Base-by-base conservation (phyloP, 1,140 invertebrate species). In the Penaeus japonicus region DNA sequence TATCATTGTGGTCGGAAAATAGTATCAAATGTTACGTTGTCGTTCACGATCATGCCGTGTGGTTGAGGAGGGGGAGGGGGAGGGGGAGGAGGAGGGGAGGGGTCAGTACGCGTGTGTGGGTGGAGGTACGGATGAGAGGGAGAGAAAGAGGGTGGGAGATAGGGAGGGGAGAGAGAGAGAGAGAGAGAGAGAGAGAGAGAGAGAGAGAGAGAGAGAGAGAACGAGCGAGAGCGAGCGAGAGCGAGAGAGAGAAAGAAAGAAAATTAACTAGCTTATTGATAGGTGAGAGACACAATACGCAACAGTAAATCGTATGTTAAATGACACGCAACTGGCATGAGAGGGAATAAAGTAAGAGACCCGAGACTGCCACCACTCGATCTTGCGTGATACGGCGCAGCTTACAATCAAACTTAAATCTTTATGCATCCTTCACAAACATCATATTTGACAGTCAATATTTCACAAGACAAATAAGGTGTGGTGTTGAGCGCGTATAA, bases 21-120 rank as follows among this genome's bases (percentile, higher is more conserved):
- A 86, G 85, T 59, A 86, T 86, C 85, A 80, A 86, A 86, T 86
- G 32, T 53, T 65, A 86, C n/a, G 85, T 86, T 70, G 22, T 22
- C 53, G n/a, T 57, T 86, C 85, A 86, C 85, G 85, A 86, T 35
- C 62, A 20, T 73, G 27, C 7, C 32, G 55, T 83, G 53, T 82
- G 75, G 55, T n/a, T 35, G 47, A 73, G 55, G 22, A 35, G 17
- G 55, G 65, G 47, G 18, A 39, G 22, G 10, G 15, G 55, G 20
- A 32, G 59, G 82, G 39, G 17, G n/a, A 1, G 22, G 73, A 57
- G 30, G 75, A 59, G 75, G 32, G 57, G 32, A 35, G 77, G 57
- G 20, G 85, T 57, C n/a, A 55, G 85, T 3, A 30, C 10, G 32
- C 22, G 75, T 27, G 55, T 53, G 77, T 4, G 85, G 53, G n/a